phyloP scores from a whole-genome alignment of 2,888 invertebrate genomes.

The Lypha dubia region DNA sequence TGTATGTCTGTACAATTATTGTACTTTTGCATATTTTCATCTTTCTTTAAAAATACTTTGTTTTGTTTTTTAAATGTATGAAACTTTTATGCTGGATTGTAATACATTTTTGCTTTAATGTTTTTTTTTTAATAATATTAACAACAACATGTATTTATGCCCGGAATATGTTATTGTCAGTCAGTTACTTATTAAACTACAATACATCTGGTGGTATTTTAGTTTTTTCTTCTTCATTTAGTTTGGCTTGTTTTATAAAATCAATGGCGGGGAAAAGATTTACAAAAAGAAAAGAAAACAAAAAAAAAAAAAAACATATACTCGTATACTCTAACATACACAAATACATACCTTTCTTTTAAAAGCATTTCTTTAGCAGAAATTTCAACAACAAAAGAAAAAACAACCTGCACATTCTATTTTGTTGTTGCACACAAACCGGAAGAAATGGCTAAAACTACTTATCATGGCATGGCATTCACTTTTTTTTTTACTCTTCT shows the following conservation, averaged over 20 bases:
- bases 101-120: background rate
- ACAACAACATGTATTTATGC: slow-evolving; percentile 13
- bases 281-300: slow-evolving; percentile 9
- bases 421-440: slow-evolving; percentile 41
- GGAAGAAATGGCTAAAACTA: slow-evolving; percentile 50
- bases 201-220: slow-evolving; percentile 7
- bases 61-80: background rate
- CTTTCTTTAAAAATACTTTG: background rate
- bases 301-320: background rate
- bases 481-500: slow-evolving; percentile 21
- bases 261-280: slow-evolving; percentile 39
- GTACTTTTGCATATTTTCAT: background rate
- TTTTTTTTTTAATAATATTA: background rate
- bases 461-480: slow-evolving; percentile 51
- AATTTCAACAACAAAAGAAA: slow-evolving; percentile 21
- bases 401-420: slow-evolving; percentile 30
- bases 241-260: slow-evolving; percentile 33
- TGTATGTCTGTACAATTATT: background rate
- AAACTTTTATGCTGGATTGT: slow-evolving; percentile 19
- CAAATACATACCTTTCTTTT: slow-evolving; percentile 47
- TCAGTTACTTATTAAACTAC: slow-evolving; percentile 42
- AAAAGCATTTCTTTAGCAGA: slow-evolving; percentile 25
- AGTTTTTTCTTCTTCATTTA: slow-evolving; percentile 31
- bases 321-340: slow-evolving; percentile 11
- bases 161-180: slow-evolving; percentile 38